Conservation (phyloP, 2,113 vertebrate genomes). For the Alouatta palliata region DNA sequence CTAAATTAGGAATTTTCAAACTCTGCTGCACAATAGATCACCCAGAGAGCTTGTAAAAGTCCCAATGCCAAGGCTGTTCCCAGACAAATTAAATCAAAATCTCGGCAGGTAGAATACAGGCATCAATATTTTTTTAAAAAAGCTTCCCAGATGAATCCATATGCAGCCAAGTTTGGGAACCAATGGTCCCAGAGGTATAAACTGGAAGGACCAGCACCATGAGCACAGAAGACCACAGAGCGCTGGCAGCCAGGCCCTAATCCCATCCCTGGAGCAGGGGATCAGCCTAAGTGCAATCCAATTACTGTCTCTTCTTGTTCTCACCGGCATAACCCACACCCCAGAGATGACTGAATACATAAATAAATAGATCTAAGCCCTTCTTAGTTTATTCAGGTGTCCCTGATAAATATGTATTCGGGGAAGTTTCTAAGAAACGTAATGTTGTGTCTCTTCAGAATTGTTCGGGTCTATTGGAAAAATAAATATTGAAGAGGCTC, state of each 20-base stretch:
- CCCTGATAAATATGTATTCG: constrained; percentile 66
- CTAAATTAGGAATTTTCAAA: neutral
- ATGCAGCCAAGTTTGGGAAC: neutral
- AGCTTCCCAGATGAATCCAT: neutral
- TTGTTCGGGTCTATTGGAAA: constrained; percentile 25
- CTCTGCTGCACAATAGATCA: neutral
- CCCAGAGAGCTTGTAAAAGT: neutral
- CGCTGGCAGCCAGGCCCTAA: neutral
- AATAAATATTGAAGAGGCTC: constrained; percentile 58
- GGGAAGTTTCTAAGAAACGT: constrained; percentile 50
- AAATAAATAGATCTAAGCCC: constrained; percentile 29
- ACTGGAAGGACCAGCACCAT: neutral
- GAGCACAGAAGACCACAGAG: neutral
- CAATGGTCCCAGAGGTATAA: neutral
- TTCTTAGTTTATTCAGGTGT: constrained; percentile 53
- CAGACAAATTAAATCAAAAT: constrained; percentile 11
- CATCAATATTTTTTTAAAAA: neutral
- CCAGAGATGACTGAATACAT: neutral
- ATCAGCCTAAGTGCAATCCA: constrained; percentile 16
- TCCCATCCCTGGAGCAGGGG: neutral
- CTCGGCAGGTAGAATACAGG: neutral
- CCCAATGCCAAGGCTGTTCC: neutral
- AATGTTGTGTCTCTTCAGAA: constrained; percentile 55
- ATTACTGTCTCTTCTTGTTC: constrained; percentile 49
- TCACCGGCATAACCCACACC: rapidly evolving